phyloP scores from a whole-genome alignment of 2,888 invertebrate species.

The Idaea biselata region DNA sequence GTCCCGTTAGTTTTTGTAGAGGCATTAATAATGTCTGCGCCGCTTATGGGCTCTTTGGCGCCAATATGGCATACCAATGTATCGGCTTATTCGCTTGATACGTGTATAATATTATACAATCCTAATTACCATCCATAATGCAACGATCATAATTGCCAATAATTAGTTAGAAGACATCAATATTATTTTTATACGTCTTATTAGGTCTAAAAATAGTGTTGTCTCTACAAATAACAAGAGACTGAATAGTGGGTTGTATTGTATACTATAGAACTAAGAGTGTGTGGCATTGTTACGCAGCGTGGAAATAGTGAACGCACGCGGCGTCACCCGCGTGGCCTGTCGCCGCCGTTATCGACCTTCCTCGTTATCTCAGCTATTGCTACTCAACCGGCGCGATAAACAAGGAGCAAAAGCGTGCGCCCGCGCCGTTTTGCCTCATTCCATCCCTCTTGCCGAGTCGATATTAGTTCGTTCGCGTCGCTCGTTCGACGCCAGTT shows the following conservation, averaged over 20 bases:
- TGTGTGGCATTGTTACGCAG: constrained; percentile 30
- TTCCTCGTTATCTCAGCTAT: constrained; percentile 69
- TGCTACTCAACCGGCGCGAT: constrained; percentile 65
- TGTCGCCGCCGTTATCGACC: constrained; percentile 61
- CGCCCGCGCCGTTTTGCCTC: constrained; percentile 75
- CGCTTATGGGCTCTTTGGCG: neutral
- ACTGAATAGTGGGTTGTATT: constrained; percentile 16
- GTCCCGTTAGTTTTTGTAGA: neutral
- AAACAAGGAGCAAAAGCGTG: constrained; percentile 77
- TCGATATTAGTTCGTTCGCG: constrained; percentile 68
- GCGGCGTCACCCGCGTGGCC: constrained; percentile 41
- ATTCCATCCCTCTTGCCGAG: constrained; percentile 64
- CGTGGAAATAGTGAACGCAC: constrained; percentile 41
- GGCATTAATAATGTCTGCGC: neutral
- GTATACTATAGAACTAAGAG: constrained; percentile 33
- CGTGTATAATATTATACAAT: neutral
- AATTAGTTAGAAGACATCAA: neutral
- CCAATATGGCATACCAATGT: neutral
- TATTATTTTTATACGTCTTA: constrained; percentile 58
- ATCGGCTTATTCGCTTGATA: neutral
- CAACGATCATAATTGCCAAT: neutral
- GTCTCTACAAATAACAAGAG: constrained; percentile 59
- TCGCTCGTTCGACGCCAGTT: constrained; percentile 34
- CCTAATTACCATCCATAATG: neutral
- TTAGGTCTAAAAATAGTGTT: constrained; percentile 66